Base-by-base conservation (phyloP, 2,888 invertebrate genomes). In the Melinaea marsaeus region DNA sequence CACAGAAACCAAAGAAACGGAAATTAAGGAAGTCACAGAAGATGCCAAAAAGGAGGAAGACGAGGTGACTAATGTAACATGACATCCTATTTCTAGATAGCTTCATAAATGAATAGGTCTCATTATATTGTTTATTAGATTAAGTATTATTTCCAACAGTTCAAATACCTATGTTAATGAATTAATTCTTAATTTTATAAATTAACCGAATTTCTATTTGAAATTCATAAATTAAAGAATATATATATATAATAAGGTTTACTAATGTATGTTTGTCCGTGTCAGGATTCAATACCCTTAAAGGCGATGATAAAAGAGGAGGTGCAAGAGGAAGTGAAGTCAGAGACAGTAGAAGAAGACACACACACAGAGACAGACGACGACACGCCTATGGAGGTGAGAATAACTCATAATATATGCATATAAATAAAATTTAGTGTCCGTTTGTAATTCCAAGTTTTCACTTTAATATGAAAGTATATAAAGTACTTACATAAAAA, bases 331-430 rank as follows among this genome's bases (percentile, higher is more conserved):
- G 75, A 72, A 34, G 69, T 67, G 2, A 74, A 78, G 61, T 74
- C 73, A 47, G 73, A 72, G 42, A 70, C 65, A 42, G 4, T 72
- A 0, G 80, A 78, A 47, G 81, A 83, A 7, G 88, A 88, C 13
- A 74, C 83, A 0, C 86, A 88, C 71, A 85, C 85, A 0, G 92
- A 92, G 65, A 91, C 91, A 0, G 92, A 92, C 61, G 93, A 93
- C 67, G 93, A 93, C 66, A 87, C 92, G 0, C 92, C 91, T 0
- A 93, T 93, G 88, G 92, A 92, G 83, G 92, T 92, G 55, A 61
- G 54, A 45, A 32, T 48, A 32, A 32, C 9, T 42, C 3, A 3
- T 2, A 2, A 11, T 42, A 42, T 42, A 22, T 22, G 1, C 22
- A 22, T 22, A 22, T 22, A 22, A 22, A 22, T 22, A 22, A 22